phyloP scores from a whole-genome alignment of 2,888 invertebrate genomes.

The Brenthis daphne region DNA sequence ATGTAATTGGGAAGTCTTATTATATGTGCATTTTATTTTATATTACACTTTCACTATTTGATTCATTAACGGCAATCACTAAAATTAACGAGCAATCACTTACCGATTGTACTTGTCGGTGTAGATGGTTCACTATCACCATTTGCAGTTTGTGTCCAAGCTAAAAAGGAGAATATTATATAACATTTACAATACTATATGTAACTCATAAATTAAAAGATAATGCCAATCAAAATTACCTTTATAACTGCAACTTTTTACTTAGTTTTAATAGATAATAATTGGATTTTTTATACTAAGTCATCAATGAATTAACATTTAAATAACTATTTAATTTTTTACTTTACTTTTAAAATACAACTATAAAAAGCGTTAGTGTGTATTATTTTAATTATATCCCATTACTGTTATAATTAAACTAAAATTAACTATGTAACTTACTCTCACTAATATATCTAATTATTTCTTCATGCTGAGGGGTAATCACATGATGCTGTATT shows the following conservation, averaged over 20 bases:
- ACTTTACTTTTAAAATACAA: no score
- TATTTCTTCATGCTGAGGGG: slow-evolving; percentile 93
- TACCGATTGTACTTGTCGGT: slow-evolving; percentile 77
- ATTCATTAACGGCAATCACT: slow-evolving; percentile 37
- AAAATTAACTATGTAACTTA: slow-evolving; percentile 74
- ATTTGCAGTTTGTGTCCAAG: slow-evolving; percentile 85
- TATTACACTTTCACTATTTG: no score
- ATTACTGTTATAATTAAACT: background rate
- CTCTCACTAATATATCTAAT: slow-evolving; percentile 93
- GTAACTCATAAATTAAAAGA: no score
- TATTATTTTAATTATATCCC: background rate
- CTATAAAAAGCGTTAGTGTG: no score
- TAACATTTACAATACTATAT: no score
- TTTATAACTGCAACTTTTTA: no score
- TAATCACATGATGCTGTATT: slow-evolving; percentile 83
- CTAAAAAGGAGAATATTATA: slow-evolving; percentile 61
- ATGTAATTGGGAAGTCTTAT: background rate
- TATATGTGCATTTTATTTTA: background rate
- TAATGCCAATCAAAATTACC: no score
- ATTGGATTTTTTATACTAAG: no score
- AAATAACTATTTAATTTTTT: no score
- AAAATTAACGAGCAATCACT: slow-evolving; percentile 34
- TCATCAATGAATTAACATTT: no score
- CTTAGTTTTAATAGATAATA: no score
- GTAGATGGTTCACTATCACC: slow-evolving; percentile 81